phyloP scores from a whole-genome alignment of 2,888 invertebrate genomes.

The Heteromurus nitidus region DNA sequence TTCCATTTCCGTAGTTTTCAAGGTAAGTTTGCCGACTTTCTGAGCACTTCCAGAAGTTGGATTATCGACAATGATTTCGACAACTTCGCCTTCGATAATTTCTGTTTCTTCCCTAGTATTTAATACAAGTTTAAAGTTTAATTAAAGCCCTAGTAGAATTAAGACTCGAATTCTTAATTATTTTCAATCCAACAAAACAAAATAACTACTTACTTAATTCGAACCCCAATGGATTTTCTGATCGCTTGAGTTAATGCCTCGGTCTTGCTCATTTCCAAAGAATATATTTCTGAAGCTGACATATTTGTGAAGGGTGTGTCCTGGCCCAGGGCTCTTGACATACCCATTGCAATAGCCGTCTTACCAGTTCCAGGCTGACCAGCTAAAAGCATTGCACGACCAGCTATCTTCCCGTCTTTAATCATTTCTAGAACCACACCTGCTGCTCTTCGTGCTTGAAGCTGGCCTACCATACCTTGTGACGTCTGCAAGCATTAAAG shows the following conservation, averaged over 20 bases:
- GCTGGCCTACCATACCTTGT: slow-evolving; percentile 98
- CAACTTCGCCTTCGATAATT: slow-evolving; percentile 99
- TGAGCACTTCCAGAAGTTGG: slow-evolving; percentile 93
- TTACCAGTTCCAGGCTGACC: slow-evolving; percentile 96
- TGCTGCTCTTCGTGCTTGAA: slow-evolving; percentile 93
- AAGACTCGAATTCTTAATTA: no score
- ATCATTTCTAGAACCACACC: slow-evolving; percentile 98
- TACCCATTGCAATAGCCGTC: slow-evolving; percentile 98
- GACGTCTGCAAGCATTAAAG: slow-evolving; percentile 79
- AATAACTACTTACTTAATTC: slow-evolving; percentile 84
- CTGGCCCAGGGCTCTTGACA: slow-evolving; percentile 92
- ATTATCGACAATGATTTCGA: slow-evolving; percentile 96
- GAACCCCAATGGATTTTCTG: slow-evolving; percentile 96
- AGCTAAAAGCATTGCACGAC: slow-evolving; percentile 93
- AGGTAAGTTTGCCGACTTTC: slow-evolving; percentile 92
- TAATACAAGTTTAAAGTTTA: no score
- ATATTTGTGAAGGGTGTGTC: slow-evolving; percentile 99
- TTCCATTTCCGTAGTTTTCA: slow-evolving; percentile 99
- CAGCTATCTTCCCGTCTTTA: slow-evolving; percentile 98
- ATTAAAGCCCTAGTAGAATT: no score
- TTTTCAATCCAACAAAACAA: background rate
- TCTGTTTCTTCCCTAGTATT: slow-evolving; percentile 92
- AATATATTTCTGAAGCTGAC: slow-evolving; percentile 99
- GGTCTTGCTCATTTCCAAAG: slow-evolving; percentile 98
- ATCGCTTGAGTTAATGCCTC: slow-evolving; percentile 98